Conservation (phyloP, 2,113 vertebrate genomes). For the Piaya cayana region DNA sequence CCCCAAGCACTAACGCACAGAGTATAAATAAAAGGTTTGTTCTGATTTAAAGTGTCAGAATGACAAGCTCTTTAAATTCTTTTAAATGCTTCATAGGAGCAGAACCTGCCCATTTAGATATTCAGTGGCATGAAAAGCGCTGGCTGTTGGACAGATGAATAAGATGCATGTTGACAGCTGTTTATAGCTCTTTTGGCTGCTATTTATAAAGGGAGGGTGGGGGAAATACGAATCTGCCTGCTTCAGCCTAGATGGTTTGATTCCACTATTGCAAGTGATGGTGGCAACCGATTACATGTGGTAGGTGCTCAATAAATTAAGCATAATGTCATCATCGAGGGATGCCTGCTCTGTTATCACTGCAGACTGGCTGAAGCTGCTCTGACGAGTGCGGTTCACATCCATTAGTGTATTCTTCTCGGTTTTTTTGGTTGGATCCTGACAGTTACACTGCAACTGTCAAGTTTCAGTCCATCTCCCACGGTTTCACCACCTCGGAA, state of each 20-base stretch:
- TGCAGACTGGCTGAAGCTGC: background rate
- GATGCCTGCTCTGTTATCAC: background rate
- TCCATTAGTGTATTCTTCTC: background rate
- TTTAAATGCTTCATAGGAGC: constrained; percentile 24
- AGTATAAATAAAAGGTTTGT: constrained; percentile 6
- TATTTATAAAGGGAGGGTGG: constrained; percentile 15
- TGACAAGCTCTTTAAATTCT: constrained; percentile 36
- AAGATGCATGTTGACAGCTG: constrained; percentile 52
- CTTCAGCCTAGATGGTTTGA: constrained; percentile 24
- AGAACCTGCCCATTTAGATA: constrained; percentile 45
- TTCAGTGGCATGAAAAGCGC: constrained; percentile 52
- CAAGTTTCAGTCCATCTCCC: constrained; percentile 15
- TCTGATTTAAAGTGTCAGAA: constrained; percentile 36
- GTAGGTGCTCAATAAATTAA: constrained; percentile 28
- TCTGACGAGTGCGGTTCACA: background rate
- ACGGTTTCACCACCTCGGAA: background rate
- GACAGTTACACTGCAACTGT: constrained; percentile 25
- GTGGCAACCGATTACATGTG: background rate
- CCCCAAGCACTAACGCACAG: background rate
- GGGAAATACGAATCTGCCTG: background rate
- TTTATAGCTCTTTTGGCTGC: constrained; percentile 46
- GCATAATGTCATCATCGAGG: background rate
- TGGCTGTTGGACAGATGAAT: constrained; percentile 28
- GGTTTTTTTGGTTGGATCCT: background rate
- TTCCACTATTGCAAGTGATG: background rate